Percentiles rank a stretch among this genome's conserved stretches.
phyloP scores from a whole-genome alignment of 2,888 invertebrate genomes.

The Marasmarcha lunaedactyla region DNA sequence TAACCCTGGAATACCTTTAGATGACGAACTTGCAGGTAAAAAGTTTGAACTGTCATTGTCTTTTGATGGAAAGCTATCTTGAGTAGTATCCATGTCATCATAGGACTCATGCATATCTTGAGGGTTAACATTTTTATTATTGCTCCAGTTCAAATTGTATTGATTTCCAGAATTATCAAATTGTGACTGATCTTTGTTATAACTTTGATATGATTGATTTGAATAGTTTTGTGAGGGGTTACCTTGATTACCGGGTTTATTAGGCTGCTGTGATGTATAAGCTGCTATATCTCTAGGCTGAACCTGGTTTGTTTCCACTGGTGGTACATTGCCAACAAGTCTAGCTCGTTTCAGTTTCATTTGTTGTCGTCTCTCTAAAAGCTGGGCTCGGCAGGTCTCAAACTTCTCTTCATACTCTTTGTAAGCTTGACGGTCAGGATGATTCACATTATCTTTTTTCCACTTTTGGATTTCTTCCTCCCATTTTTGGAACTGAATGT shows the following conservation, averaged over 20 bases:
- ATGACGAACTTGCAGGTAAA: constrained; percentile 31
- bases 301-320: constrained; percentile 21
- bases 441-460: constrained; percentile 91
- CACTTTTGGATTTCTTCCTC: constrained; percentile 92
- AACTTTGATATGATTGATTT: constrained; percentile 19
- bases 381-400: constrained; percentile 83
- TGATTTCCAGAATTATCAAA: neutral
- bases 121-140: constrained; percentile 24
- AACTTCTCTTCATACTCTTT: constrained; percentile 89
- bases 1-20: constrained; percentile 78
- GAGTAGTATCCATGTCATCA: constrained; percentile 15
- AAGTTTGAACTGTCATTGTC: constrained; percentile 29
- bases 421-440: constrained; percentile 90
- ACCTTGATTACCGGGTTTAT: constrained; percentile 18
- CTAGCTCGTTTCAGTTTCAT: constrained; percentile 77
- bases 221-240: constrained; percentile 16
- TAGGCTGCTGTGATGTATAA: constrained; percentile 19
- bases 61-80: constrained; percentile 18
- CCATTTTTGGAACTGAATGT: constrained; percentile 91
- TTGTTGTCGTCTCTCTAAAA: constrained; percentile 83
- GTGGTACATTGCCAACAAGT: constrained; percentile 22
- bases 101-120: constrained; percentile 38
- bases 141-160: constrained; percentile 23
- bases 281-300: constrained; percentile 25
- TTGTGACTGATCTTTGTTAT: constrained; percentile 17